Base-by-base conservation (phyloP, 2,888 invertebrate genomes). In the Drosophila fulvimacula region DNA sequence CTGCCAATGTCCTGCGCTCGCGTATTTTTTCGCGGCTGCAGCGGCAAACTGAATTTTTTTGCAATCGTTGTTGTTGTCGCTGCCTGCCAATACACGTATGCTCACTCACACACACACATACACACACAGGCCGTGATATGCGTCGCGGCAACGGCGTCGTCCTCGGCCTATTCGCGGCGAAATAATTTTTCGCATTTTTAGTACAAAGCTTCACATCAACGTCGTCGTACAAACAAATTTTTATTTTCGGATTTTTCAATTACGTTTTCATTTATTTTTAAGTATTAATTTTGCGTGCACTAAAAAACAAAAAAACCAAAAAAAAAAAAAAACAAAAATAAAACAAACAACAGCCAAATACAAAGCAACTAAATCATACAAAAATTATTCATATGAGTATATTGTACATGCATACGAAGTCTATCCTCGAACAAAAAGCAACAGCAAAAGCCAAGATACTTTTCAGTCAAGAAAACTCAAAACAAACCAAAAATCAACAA, bases 151-250 rank as follows among this genome's bases (percentile, higher is more conserved):
- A 76, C 73, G 76, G 69, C 83, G 71, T 66, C 86, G 86, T 83
- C 88, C 84, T 82, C 88, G 86, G 86, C 86, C 86, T 88, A 90
- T 86, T 85, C 88, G 86, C 89, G 76, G 89, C 90, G 82, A 91
- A 90, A 86, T 88, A 89, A 90, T 90, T 91, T 90, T 90, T 90
- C 91, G 88, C 87, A 90, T 90, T 89, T 90, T 89, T 90, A 90
- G 90, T 90, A 90, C 90, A 90, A 90, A 90, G 89, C 91, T 90
- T 90, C 90, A 90, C 90, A 90, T 90, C 90, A 90, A 91, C 90
- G 90, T 90, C 87, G 90, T 90, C 90, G 90, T 90, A 90, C 90
- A 90, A 91, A 90, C 88, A 88, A 86, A 90, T 89, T 89, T 89
- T 89, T 89, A 89, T 89, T 89, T 89, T 89, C 89, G 89, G 90